phyloP scores from a whole-genome alignment of 2,888 invertebrate genomes.

The Rugalucina vietnamica region DNA sequence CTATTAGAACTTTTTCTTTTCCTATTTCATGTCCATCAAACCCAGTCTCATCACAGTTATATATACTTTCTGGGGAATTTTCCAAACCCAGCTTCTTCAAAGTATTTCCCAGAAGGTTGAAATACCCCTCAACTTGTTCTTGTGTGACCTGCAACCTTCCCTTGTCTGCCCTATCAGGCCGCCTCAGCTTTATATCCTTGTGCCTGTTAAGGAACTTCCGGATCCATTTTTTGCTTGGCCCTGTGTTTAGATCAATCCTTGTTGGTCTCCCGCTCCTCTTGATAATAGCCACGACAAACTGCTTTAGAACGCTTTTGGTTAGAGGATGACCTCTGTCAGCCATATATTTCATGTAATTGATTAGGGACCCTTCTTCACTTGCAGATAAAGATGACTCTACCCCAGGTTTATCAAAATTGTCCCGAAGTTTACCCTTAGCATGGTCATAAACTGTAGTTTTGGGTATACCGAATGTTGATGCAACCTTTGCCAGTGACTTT shows the following conservation, averaged over 20 bases:
- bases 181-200: not conserved
- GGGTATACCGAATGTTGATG: not conserved
- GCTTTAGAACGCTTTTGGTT: not conserved
- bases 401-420: not conserved
- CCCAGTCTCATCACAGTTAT: not conserved
- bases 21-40: not conserved
- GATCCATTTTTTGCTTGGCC: constrained; percentile 9
- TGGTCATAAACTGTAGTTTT: not conserved
- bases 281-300: constrained; percentile 6
- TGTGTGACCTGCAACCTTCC: not conserved
- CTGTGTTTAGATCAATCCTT: not conserved
- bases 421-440: not conserved
- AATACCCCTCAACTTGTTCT: not conserved
- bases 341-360: not conserved
- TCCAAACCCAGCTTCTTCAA: not conserved
- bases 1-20: not conserved
- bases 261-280: constrained; percentile 3
- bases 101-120: not conserved
- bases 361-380: not conserved
- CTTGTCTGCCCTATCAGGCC: not conserved
- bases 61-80: not conserved
- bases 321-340: constrained; percentile 6
- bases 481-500: not conserved
- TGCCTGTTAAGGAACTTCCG: not conserved
- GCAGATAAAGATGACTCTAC: not conserved